Conservation (phyloP, 1,140 invertebrate species). For the Caenorhabditis tropicalis region DNA sequence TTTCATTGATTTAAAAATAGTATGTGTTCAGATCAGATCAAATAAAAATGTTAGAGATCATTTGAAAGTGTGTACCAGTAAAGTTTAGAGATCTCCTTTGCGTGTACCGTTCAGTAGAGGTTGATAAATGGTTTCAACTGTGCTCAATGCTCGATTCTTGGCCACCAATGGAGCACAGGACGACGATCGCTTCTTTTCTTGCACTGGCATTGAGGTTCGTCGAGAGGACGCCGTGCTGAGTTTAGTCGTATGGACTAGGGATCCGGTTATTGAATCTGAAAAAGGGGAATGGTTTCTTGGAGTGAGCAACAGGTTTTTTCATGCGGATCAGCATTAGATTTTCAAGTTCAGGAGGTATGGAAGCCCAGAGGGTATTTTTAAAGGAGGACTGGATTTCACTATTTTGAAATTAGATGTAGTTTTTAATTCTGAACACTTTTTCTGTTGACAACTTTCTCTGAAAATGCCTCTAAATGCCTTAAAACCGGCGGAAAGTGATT, state of each 20-base stretch:
- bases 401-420: no score
- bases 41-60: neutral
- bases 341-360: no score
- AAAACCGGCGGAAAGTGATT: no score
- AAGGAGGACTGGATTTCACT: no score
- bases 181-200: constrained; percentile 21
- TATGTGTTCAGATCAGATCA: neutral
- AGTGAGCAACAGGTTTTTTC: neutral
- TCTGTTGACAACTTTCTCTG: no score
- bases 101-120: constrained; percentile 8
- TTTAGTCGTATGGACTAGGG: constrained; percentile 27
- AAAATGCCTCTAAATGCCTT: no score
- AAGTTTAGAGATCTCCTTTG: neutral
- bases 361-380: no score
- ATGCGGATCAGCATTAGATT: no score
- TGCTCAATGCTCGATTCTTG: constrained; percentile 3
- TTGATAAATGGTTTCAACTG: constrained; percentile 19
- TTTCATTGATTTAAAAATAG: neutral
- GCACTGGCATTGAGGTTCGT: constrained; percentile 11
- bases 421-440: no score
- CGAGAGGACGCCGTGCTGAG: constrained; percentile 19
- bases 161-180: neutral
- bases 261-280: constrained; percentile 26
- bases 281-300: neutral
- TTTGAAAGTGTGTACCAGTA: neutral